Percentiles rank a stretch among this genome's conserved stretches.
Conservation (phyloP, 2,113 vertebrate genomes). For the Rhinolophus sinicus region DNA sequence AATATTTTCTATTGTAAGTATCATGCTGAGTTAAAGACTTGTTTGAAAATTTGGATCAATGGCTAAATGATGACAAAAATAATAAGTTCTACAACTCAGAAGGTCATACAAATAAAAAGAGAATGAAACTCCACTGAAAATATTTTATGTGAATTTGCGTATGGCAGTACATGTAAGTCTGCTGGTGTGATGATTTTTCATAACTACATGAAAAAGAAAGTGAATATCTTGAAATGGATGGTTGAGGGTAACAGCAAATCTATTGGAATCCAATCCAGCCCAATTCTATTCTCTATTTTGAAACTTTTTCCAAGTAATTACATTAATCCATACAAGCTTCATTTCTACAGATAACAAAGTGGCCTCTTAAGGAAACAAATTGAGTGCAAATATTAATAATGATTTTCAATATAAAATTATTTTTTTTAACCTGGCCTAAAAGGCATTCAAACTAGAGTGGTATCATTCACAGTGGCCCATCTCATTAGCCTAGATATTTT, state of each 20-base stretch:
- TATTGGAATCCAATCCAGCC: not conserved
- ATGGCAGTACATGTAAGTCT: not conserved
- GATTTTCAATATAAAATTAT: not conserved
- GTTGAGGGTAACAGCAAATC: not conserved
- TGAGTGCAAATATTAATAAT: not conserved
- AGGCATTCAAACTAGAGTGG: accelerated
- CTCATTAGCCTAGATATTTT: not conserved
- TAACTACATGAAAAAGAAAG: constrained; percentile 23
- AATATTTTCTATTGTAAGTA: constrained; percentile 11
- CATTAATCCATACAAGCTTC: constrained; percentile 4
- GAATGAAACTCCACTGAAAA: not conserved
- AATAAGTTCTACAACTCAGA: constrained; percentile 33
- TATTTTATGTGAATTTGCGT: not conserved
- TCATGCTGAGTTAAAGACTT: constrained; percentile 10
- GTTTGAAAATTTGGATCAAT: constrained; percentile 53
- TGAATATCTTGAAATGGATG: constrained; percentile 5
- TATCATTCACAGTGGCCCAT: not conserved
- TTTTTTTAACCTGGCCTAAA: not conserved
- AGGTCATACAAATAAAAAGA: constrained; percentile 42
- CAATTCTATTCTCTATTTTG: constrained; percentile 22
- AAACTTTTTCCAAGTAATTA: constrained; percentile 25
- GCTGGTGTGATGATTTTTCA: constrained; percentile 30
- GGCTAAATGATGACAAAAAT: constrained; percentile 45
- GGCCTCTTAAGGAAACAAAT: not conserved
- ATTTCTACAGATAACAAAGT: constrained; percentile 44